Conservation (phyloP, 2,113 vertebrate genomes). For the Theristicus caerulescens region DNA sequence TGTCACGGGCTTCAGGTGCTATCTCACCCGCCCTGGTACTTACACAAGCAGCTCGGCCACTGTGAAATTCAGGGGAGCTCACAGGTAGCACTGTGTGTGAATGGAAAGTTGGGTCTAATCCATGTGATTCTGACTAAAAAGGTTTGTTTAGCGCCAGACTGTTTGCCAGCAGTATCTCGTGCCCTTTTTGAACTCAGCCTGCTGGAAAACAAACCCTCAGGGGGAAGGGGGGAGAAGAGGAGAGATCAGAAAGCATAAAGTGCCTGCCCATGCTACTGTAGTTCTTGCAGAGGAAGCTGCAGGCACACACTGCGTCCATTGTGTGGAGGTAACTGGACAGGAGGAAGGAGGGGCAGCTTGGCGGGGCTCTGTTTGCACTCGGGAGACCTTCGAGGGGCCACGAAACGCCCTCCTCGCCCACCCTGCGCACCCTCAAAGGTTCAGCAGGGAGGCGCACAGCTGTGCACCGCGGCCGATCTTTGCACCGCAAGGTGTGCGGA, state of each 20-base stretch:
- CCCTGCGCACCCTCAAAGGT: accelerated
- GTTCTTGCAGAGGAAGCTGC: constrained; percentile 1
- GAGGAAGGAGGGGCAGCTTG: constrained; percentile 1
- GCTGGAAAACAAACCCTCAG: constrained; percentile 43
- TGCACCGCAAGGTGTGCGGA: background rate
- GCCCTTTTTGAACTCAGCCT: constrained; percentile 44
- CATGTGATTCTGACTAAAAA: background rate
- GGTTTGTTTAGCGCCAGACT: background rate
- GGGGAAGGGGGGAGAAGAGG: background rate
- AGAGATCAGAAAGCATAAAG: constrained; percentile 16
- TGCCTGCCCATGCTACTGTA: constrained; percentile 41
- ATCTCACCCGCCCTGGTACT: background rate
- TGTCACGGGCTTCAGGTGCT: background rate
- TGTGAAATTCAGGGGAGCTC: background rate
- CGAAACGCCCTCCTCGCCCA: background rate
- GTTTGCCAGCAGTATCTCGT: constrained; percentile 39
- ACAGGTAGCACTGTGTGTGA: background rate
- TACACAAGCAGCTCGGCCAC: background rate
- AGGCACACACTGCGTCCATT: constrained; percentile 42
- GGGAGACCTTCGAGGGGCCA: background rate
- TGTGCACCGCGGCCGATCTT: background rate
- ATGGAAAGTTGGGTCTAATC: background rate
- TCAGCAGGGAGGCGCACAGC: background rate
- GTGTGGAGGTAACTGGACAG: constrained; percentile 26
- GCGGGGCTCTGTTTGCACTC: background rate